Base-by-base conservation (phyloP, 2,797 vertebrate species). In the Acridotheres tristis region DNA sequence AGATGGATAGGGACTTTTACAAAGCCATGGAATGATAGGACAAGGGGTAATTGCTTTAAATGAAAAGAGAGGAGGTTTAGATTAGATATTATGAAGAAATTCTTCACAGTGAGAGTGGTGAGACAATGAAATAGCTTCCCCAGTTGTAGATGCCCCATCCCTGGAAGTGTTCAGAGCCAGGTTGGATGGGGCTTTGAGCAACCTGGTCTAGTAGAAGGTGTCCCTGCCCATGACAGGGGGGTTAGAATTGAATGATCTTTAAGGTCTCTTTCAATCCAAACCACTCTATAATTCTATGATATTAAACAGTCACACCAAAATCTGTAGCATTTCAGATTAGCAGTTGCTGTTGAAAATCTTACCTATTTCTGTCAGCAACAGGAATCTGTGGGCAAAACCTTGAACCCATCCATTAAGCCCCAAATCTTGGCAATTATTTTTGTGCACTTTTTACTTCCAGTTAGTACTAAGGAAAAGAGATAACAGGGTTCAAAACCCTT, bases 161-260 rank as follows among this genome's bases (percentile, higher is more conserved):
- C 20, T 45, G 5, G 14, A 77, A 58, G 14, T 19, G 8, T 40
- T 34, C 14, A 58, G 34, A 12, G n/a, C 6, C 58, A 45, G 17
- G 17, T 10, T 77, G 29, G 5, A 77, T 16, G n/a, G 25, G 12
- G 29, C 25, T 77, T 63, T 65, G n/a, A 77, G n/a, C 10, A 83
- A 34, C 4, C 20, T 65, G n/a, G 13, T 53, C 29, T 45, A 51
- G 38, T 40, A 68, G 9, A 82, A 43, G 10, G 12, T 30, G 4
- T 34, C 3, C 14, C 20, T 57, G 23, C 5, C 29, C 8, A 34
- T 16, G 12, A 21, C 20, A 76, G 23, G 1, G 0, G 4, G 3
- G 3, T n/a, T 55, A 20, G 17, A 50, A 38, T 2, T 50, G 21
- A 20, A 11, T 50, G 17, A 45, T 23, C 7, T 40, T 65, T 34